These are phyloP conservation scores for Pogonocherus hispidulus DNA, from an alignment of 2,888 invertebrate species.

Conservation along the genomic window DNA sequence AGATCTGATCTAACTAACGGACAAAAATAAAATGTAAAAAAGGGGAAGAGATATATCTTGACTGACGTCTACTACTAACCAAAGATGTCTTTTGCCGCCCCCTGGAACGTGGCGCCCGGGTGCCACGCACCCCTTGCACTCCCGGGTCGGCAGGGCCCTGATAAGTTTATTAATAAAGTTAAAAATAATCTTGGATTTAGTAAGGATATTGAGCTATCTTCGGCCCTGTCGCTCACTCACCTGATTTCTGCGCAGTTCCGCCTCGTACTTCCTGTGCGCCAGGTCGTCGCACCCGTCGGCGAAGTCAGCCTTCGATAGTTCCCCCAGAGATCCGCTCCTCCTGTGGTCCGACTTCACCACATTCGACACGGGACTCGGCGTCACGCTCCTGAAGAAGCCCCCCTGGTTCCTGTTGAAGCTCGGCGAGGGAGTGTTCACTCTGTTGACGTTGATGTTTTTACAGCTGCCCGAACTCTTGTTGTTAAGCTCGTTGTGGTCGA, in stretches of 20 bases:
- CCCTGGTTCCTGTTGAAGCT: conserved; percentile 72
- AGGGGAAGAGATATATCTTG: no score
- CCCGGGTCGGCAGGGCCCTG: no score
- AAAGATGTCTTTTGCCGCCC: no score
- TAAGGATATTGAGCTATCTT: no score
- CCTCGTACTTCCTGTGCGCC: conserved; percentile 62
- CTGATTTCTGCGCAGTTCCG: conserved; percentile 71
- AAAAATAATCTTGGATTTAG: no score
- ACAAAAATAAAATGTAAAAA: no score
- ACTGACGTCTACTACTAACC: no score
- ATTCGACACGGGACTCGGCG: conserved; percentile 62
- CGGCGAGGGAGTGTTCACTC: conserved; percentile 69
- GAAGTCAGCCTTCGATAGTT: conserved; percentile 56
- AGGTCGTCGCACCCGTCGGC: conserved; percentile 51
- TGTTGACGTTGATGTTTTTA: conserved; percentile 64
- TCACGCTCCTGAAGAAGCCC: conserved; percentile 59
- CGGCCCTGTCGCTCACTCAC: conserved; percentile 50
- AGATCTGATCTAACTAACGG: no score
- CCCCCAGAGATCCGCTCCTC: conserved; percentile 62
- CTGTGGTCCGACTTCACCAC: conserved; percentile 56
- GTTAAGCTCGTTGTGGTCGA: conserved; percentile 65
- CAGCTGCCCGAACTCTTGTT: conserved; percentile 59
- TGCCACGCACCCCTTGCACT: no score
- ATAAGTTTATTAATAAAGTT: no score
- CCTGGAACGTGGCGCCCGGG: no score